Conservation (phyloP, 1,140 invertebrate species). For the Thaumetopoea pityocampa region DNA sequence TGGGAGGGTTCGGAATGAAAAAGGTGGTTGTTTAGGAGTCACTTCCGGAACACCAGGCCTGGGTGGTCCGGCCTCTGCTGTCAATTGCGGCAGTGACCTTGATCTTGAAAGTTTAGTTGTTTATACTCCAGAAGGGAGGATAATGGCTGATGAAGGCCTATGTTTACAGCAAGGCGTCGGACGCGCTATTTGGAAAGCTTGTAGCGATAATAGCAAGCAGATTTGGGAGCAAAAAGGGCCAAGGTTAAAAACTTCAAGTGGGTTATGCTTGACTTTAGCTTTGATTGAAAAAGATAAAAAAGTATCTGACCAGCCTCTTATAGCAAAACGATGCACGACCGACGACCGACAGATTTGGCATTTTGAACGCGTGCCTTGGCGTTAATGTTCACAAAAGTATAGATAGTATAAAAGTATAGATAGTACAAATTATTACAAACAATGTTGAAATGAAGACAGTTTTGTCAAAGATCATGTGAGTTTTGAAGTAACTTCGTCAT, state of each 20-base stretch:
- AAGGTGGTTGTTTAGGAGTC: conserved; percentile 53
- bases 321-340: conserved; percentile 42
- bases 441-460: no score
- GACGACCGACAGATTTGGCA: conserved; percentile 62
- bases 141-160: conserved; percentile 64
- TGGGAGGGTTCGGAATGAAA: conserved; percentile 54
- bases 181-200: conserved; percentile 57
- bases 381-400: conserved; percentile 38
- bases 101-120: conserved; percentile 52
- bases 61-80: conserved; percentile 46
- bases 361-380: conserved; percentile 70
- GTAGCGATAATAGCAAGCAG: conserved; percentile 54
- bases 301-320: conserved; percentile 40
- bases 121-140: conserved; percentile 51
- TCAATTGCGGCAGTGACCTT: conserved; percentile 39
- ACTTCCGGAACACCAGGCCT: conserved; percentile 39
- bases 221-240: conserved; percentile 61
- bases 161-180: conserved; percentile 61
- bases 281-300: conserved; percentile 28
- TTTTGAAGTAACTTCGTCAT: no score
- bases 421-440: no score
- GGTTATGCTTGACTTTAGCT: conserved; percentile 48
- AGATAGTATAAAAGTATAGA: conserved; percentile 14
- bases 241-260: conserved; percentile 47
- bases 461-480: no score